Conservation (phyloP, 2,888 invertebrate species). For the Polydesmus complanatus region DNA sequence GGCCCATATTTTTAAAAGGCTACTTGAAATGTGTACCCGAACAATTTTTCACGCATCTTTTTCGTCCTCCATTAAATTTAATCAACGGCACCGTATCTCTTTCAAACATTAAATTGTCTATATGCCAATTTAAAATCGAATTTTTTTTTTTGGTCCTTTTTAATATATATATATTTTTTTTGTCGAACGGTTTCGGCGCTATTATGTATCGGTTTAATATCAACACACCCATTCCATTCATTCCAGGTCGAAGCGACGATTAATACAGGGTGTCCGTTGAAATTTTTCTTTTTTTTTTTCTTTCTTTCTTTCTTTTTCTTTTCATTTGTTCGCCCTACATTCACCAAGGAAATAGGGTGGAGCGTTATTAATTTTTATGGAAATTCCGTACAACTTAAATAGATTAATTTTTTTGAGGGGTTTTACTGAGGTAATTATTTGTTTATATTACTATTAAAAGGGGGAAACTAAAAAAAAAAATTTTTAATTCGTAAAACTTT, state of each 20-base stretch:
- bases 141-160: too few relatives aligned
- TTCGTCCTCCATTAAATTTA: background rate
- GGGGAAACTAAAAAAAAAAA: too few relatives aligned
- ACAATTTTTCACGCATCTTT: background rate
- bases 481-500: too few relatives aligned
- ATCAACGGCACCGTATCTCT: too few relatives aligned
- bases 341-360: background rate
- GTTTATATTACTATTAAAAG: too few relatives aligned
- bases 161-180: too few relatives aligned
- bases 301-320: background rate
- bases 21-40: background rate
- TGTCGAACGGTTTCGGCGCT: too few relatives aligned
- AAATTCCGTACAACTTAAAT: too few relatives aligned
- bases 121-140: background rate
- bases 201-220: too few relatives aligned
- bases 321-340: background rate
- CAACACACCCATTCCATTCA: background rate
- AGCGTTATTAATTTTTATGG: background rate
- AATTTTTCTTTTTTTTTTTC: background rate
- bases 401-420: too few relatives aligned
- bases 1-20: background rate
- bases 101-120: background rate
- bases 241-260: background rate
- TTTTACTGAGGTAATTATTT: too few relatives aligned
- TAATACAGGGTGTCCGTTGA: background rate